Conservation (phyloP, 1,140 invertebrate species). For the Drosophila kikkawai region DNA sequence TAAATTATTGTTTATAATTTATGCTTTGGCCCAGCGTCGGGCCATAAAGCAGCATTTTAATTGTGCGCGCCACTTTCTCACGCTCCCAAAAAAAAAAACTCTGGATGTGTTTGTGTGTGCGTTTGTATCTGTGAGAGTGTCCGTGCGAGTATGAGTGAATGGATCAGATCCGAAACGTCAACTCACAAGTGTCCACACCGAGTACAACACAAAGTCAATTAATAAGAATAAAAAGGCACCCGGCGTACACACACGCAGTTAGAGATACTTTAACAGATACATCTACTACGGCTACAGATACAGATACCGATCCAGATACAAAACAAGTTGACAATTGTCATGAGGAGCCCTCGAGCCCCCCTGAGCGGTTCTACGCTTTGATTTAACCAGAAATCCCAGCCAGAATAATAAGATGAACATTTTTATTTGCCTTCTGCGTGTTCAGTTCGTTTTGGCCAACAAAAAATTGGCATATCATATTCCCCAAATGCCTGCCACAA, state of each 20-base stretch:
- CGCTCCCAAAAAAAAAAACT: conserved; percentile 66
- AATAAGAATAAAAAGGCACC: conserved; percentile 79
- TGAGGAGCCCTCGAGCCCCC: conserved; percentile 38
- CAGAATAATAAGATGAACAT: conserved; percentile 82
- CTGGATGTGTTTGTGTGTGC: conserved; percentile 5
- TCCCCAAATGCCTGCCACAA: conserved; percentile 1
- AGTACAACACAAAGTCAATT: conserved; percentile 67
- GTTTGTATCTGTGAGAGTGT: conserved; percentile 4
- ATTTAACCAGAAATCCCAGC: conserved; percentile 74
- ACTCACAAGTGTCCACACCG: conserved; percentile 69
- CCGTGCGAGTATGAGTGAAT: conserved; percentile 10
- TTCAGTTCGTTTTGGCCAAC: conserved; percentile 20
- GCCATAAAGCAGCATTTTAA: conserved; percentile 79
- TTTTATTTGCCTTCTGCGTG: conserved; percentile 64
- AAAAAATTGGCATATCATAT: conserved; percentile 78
- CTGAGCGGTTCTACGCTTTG: conserved; percentile 50
- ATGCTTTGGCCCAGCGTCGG: conserved; percentile 69
- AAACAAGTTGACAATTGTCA: conserved; percentile 83
- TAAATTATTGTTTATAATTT: conserved; percentile 82
- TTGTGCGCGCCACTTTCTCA: conserved; percentile 80
- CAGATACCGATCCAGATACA: conserved; percentile 13
- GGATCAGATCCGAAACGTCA: conserved; percentile 56
- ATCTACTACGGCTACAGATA: not conserved
- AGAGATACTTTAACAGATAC: conserved; percentile 5
- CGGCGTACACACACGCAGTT: conserved; percentile 29